Conservation (phyloP, 2,888 invertebrate species). For the Plagodis dolabraria region DNA sequence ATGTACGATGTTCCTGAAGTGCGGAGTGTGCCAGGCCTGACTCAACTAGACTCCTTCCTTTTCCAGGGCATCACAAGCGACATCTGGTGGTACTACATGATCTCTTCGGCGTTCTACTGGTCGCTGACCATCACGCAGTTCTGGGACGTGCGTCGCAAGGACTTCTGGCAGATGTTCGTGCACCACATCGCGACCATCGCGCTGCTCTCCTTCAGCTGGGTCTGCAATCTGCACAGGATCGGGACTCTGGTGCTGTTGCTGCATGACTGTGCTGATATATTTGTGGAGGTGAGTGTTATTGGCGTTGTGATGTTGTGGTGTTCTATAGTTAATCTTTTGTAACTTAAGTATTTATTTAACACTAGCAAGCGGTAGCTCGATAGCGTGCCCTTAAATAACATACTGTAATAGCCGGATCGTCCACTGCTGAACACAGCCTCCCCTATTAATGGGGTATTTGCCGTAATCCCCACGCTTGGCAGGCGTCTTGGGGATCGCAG, state of each 20-base stretch:
- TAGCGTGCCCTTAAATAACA: too few species aligned
- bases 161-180: conserved; percentile 98
- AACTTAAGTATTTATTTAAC: too few species aligned
- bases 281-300: conserved; percentile 89
- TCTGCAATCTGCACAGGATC: conserved; percentile 95
- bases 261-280: conserved; percentile 95
- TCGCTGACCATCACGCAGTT: conserved; percentile 95
- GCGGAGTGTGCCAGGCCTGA: too few species aligned
- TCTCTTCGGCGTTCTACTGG: conserved; percentile 97
- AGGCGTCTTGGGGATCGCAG: too few species aligned
- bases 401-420: too few species aligned
- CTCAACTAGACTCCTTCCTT: background rate
- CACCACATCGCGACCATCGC: conserved; percentile 96
- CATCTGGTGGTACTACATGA: conserved; percentile 98
- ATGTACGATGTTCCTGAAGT: too few species aligned
- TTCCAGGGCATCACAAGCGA: conserved; percentile 90
- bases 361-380: too few species aligned
- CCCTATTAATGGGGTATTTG: too few species aligned
- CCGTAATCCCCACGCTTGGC: too few species aligned
- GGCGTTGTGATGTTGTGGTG: too few species aligned
- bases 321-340: background rate
- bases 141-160: conserved; percentile 94
- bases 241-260: conserved; percentile 94
- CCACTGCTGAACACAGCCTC: too few species aligned
- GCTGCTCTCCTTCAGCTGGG: conserved; percentile 95